Percentiles rank a stretch among this genome's conserved stretches.
Conservation (phyloP, 1,140 invertebrate species). For the Hetaerina americana region DNA sequence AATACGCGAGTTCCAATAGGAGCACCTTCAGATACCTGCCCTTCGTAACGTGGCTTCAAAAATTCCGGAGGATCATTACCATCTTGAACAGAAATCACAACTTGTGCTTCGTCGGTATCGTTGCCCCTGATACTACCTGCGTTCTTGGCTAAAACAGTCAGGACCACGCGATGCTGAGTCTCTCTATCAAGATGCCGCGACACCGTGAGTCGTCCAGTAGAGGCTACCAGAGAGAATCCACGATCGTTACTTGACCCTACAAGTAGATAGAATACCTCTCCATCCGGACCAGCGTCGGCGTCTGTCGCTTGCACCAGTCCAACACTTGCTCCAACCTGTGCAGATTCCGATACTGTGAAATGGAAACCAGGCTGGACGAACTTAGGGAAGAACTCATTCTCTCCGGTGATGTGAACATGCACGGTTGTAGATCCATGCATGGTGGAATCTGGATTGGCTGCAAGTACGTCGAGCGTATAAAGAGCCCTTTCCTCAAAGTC, state of each 20-base stretch:
- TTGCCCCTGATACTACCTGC: slow-evolving; percentile 81
- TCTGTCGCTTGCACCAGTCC: slow-evolving; percentile 82
- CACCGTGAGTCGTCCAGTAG: slow-evolving; percentile 72
- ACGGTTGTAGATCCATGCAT: slow-evolving; percentile 63
- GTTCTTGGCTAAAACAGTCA: slow-evolving; percentile 91
- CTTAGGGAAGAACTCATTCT: slow-evolving; percentile 85
- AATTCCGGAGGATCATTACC: slow-evolving; percentile 94
- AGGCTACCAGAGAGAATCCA: slow-evolving; percentile 76
- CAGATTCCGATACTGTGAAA: slow-evolving; percentile 87
- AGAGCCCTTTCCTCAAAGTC: slow-evolving; percentile 76
- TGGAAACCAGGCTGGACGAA: slow-evolving; percentile 86
- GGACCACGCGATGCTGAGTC: slow-evolving; percentile 74
- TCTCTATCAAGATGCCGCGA: slow-evolving; percentile 74
- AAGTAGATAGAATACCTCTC: slow-evolving; percentile 80
- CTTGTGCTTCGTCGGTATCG: slow-evolving; percentile 88
- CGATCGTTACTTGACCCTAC: slow-evolving; percentile 85
- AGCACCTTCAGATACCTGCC: slow-evolving; percentile 63
- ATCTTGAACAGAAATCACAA: slow-evolving; percentile 86
- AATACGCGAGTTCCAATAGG: slow-evolving; percentile 54
- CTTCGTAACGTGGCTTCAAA: slow-evolving; percentile 56
- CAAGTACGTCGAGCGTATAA: slow-evolving; percentile 69
- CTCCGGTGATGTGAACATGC: slow-evolving; percentile 66
- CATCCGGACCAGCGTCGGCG: slow-evolving; percentile 82
- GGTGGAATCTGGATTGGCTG: slow-evolving; percentile 72
- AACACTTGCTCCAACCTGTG: slow-evolving; percentile 70